Evolutionary conservation across 2,113 vertebrate species (phyloP).

Genomic region (Andinoacara biseriatus): DNA sequence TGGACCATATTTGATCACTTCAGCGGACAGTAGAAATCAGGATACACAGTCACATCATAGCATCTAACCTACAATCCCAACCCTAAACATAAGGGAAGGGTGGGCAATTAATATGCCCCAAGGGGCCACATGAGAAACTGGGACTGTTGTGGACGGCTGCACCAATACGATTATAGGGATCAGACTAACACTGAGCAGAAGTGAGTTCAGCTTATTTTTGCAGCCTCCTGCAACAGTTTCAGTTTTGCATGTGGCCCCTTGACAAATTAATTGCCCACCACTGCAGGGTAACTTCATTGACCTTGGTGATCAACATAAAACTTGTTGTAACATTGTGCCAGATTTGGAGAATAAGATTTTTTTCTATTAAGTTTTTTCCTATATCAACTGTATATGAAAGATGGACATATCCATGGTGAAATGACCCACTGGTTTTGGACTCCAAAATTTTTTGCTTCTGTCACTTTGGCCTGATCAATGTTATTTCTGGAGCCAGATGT

Average conservation of each 20-base stretch:
- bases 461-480: no score
- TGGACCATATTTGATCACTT: not conserved
- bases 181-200: not conserved
- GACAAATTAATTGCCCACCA: not conserved
- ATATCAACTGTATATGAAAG: not conserved
- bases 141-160: not conserved
- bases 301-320: not conserved
- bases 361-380: not conserved
- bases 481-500: not conserved
- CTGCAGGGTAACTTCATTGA: not conserved
- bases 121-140: no score
- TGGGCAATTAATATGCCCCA: not conserved
- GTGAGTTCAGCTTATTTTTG: not conserved
- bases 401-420: no score
- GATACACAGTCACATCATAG: not conserved
- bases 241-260: not conserved
- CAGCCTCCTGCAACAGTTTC: not conserved
- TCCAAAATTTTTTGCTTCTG: no score
- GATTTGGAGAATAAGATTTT: not conserved
- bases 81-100: fast-evolving
- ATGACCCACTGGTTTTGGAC: no score
- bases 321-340: no score
- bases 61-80: not conserved
- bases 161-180: not conserved
- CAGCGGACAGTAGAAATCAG: not conserved